These are phyloP conservation scores for Eremophila alpestris DNA, from an alignment of 2,797 vertebrate genomes.

Conservation along the genomic window DNA sequence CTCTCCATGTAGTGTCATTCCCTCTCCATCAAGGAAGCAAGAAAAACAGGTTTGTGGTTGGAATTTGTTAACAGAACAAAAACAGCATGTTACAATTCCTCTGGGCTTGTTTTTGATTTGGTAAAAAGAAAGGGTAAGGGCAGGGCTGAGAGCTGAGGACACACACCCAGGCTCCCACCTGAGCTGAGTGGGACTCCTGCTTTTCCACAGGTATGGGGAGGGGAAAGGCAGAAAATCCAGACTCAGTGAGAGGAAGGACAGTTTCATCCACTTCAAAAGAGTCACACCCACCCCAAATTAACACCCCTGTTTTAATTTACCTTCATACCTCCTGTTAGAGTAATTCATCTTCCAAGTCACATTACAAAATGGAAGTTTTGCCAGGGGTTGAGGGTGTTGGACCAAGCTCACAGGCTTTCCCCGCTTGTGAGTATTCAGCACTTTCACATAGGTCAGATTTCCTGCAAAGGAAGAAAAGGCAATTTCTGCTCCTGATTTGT, in stretches of 20 bases:
- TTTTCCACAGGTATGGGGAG: neutral
- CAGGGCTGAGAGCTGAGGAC: neutral
- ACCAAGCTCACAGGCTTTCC: neutral
- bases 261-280: neutral
- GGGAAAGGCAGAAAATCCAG: neutral
- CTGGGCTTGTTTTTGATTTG: constrained; percentile 35
- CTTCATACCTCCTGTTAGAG: neutral
- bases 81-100: constrained; percentile 28
- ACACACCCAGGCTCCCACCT: neutral
- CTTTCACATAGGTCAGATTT: neutral
- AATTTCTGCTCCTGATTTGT: neutral
- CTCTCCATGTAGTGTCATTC: neutral
- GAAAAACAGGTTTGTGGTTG: constrained; percentile 56
- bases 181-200: neutral
- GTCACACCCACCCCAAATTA: neutral
- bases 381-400: neutral
- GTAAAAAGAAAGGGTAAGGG: neutral
- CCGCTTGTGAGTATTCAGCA: neutral
- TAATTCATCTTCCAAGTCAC: neutral
- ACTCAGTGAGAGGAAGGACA: neutral
- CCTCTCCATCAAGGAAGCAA: neutral
- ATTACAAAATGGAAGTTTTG: neutral
- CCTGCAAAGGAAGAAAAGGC: neutral
- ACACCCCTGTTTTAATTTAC: neutral
- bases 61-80: constrained; percentile 32